Conservation (phyloP, 92 coral and sea anemone genomes). For the Bergia puertoricense region DNA sequence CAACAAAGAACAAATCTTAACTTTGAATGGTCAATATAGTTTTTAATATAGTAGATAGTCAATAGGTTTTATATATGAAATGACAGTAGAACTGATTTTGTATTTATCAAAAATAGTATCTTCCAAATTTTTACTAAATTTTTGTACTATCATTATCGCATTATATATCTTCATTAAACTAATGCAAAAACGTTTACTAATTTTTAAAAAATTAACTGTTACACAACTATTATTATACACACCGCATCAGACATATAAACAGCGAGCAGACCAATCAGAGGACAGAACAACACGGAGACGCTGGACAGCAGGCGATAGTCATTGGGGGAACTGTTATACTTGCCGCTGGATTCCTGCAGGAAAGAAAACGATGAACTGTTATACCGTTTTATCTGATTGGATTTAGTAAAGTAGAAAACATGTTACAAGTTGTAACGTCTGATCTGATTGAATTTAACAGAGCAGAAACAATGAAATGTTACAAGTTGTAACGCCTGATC, state of each 20-base stretch:
- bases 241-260: slow-evolving; percentile 2
- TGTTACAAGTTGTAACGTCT: too few species aligned
- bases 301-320: slow-evolving; percentile 1
- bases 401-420: not conserved
- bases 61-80: too few species aligned
- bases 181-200: not conserved
- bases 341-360: slow-evolving; percentile 4
- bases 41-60: too few species aligned
- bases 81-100: too few species aligned
- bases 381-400: not conserved
- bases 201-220: not conserved
- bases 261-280: slow-evolving; percentile 21
- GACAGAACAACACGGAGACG: slow-evolving; percentile 26
- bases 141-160: too few species aligned
- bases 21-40: too few species aligned
- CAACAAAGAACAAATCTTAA: too few species aligned
- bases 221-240: not conserved
- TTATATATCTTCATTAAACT: not conserved
- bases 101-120: too few species aligned
- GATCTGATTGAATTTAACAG: too few species aligned
- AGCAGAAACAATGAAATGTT: too few species aligned
- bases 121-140: too few species aligned
- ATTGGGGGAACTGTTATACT: not conserved
- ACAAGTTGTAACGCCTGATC: too few species aligned
- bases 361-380: not conserved